Base-by-base conservation (phyloP, 2,888 invertebrate species). In the Macrosoma leucophasiata region DNA sequence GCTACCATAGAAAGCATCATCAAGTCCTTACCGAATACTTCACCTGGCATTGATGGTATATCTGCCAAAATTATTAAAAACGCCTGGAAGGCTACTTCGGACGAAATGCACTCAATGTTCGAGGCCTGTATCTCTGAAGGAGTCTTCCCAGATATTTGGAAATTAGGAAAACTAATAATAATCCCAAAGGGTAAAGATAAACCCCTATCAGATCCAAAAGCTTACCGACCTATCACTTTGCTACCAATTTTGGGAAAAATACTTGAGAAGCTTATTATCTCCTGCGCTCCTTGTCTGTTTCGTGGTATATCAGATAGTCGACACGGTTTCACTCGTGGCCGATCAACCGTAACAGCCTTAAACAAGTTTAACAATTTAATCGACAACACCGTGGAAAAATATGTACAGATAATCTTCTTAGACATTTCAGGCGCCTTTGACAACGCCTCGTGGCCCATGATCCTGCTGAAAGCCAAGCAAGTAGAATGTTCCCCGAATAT, bases 361-460 rank as follows among this genome's bases (percentile, higher is more conserved):
- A 11, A 24, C 13, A n/a, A 24, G 13, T 8, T 24, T 1, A 3
- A 13, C 2, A 4, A 7, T 6, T 13, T 3, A 13, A 24, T 24
- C 8, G 8, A 8, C n/a, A 12, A n/a, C n/a, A 21, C 36, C 1
- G 8, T n/a, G 12, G 15, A 7, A 3, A 39, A 36, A 9, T 49
- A 51, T 27, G 48, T 49, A 1, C 40, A 43, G 9, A 38, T 38
- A 4, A 21, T 58, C 1, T 44, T 53, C 13, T 21, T 55, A 4
- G 58, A 58, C 43, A 57, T 62, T n/a, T 39, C 50, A 4, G 58
- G 55, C 1, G 62, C 59, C 3, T 62, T 62, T 29, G 46, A 49
- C 26, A 48, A 46, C 22, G 50, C 48, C 3, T 53, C 48, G 50
- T 53, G 53, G 58, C 49, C 55, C 0, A 45, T 50, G 25, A 47